phyloP scores from a whole-genome alignment of 2,888 invertebrate species.

The Hoplodrina ambigua region DNA sequence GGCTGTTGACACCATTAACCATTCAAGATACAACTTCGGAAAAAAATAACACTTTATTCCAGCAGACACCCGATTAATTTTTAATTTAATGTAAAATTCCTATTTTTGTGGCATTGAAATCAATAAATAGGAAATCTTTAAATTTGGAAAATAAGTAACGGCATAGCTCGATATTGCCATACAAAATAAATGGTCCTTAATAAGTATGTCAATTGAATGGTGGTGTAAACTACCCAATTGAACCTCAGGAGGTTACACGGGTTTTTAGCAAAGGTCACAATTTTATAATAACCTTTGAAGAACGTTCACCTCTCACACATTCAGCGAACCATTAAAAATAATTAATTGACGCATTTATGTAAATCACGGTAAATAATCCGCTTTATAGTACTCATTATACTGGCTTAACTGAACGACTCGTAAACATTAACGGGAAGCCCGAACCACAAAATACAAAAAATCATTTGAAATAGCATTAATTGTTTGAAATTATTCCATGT shows the following conservation, averaged over 20 bases:
- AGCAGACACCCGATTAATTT: too few relatives aligned
- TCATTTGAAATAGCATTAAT: conserved; percentile 32
- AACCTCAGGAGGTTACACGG: neutral
- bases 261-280: neutral
- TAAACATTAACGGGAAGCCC: conserved; percentile 53
- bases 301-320: conserved; percentile 3
- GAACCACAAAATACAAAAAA: conserved; percentile 32
- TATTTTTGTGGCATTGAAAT: too few relatives aligned
- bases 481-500: conserved; percentile 40
- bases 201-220: too few relatives aligned
- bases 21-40: too few relatives aligned
- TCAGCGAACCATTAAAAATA: conserved; percentile 20
- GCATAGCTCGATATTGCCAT: too few relatives aligned
- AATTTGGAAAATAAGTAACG: too few relatives aligned
- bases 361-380: conserved; percentile 47
- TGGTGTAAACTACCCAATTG: too few relatives aligned
- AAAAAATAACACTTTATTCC: too few relatives aligned
- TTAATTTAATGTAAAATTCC: too few relatives aligned
- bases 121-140: too few relatives aligned
- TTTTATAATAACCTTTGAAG: neutral
- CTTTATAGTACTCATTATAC: conserved; percentile 40
- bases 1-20: too few relatives aligned
- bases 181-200: too few relatives aligned
- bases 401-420: conserved; percentile 42
- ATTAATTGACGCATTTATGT: conserved; percentile 53